phyloP scores from a whole-genome alignment of 35 echinoderm and acorn worm genomes.

The Stichopus chloronotus region DNA sequence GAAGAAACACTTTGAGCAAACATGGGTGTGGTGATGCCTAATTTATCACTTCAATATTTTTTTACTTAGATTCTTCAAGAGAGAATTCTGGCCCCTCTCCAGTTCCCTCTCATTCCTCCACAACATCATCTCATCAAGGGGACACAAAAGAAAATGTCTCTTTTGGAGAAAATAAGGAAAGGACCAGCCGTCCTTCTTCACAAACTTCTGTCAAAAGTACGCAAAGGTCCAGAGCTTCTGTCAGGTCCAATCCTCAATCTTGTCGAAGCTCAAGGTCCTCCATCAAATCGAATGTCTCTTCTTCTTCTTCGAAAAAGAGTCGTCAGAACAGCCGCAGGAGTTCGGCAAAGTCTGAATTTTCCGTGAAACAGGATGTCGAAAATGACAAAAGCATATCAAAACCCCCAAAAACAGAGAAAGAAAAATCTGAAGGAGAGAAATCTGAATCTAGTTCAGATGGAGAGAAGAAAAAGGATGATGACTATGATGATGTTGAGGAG shows the following conservation, averaged over 20 bases:
- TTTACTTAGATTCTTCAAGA: background rate
- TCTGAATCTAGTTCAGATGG: background rate
- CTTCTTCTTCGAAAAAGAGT: background rate
- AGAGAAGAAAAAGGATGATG: background rate
- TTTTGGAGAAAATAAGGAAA: background rate
- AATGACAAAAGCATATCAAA: background rate
- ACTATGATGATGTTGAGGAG: background rate
- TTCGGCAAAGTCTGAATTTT: conserved; percentile 26
- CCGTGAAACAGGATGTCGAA: background rate
- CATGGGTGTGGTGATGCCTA: no score
- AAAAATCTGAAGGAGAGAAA: background rate
- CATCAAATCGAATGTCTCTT: background rate
- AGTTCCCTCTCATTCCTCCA: background rate
- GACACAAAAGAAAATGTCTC: background rate
- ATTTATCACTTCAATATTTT: background rate
- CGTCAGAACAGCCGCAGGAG: background rate
- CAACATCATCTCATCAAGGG: background rate
- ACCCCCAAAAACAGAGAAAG: background rate
- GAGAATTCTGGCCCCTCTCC: background rate
- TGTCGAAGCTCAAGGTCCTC: background rate
- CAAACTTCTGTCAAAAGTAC: background rate
- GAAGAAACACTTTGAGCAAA: no score
- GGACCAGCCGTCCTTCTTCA: background rate
- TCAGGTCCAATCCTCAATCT: background rate
- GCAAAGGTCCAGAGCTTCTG: background rate